Conservation (phyloP, 2,888 invertebrate species). For the Volucella inflata region DNA sequence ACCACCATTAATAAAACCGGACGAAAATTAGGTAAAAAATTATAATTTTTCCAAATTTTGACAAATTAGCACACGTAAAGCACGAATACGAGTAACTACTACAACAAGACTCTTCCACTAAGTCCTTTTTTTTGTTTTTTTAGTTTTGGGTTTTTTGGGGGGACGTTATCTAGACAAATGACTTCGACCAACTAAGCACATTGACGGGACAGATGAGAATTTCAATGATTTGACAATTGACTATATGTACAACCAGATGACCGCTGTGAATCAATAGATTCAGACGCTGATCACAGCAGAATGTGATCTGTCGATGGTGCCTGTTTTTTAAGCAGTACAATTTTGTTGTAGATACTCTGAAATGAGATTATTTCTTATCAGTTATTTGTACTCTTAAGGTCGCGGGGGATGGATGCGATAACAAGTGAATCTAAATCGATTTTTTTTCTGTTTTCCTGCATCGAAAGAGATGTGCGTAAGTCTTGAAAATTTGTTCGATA, state of each 20-base stretch:
- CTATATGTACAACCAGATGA: conserved; percentile 31
- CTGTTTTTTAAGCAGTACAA: background rate
- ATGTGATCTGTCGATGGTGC: conserved; percentile 49
- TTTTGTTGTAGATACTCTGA: conserved; percentile 22
- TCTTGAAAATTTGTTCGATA: too few species aligned
- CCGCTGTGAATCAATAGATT: conserved; percentile 48
- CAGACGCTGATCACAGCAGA: conserved; percentile 3
- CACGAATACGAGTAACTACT: conserved; percentile 69
- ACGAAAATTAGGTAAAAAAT: background rate
- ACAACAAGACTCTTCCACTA: conserved; percentile 4
- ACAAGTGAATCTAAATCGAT: conserved; percentile 26
- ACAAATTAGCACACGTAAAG: conserved; percentile 65
- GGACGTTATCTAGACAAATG: conserved; percentile 83
- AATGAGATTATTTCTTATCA: conserved; percentile 70
- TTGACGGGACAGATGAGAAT: conserved; percentile 57
- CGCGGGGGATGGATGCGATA: conserved; percentile 27
- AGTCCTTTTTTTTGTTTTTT: conserved; percentile 16
- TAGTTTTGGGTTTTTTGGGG: conserved; percentile 42
- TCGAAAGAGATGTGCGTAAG: background rate
- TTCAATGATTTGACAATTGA: conserved; percentile 41
- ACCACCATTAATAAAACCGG: conserved; percentile 35
- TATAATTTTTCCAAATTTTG: conserved; percentile 27
- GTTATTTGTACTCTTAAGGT: conserved; percentile 31
- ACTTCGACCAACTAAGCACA: conserved; percentile 82
- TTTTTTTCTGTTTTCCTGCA: too few species aligned